phyloP scores from a whole-genome alignment of 2,113 vertebrate species.

The Ptychochromis oligacanthus region DNA sequence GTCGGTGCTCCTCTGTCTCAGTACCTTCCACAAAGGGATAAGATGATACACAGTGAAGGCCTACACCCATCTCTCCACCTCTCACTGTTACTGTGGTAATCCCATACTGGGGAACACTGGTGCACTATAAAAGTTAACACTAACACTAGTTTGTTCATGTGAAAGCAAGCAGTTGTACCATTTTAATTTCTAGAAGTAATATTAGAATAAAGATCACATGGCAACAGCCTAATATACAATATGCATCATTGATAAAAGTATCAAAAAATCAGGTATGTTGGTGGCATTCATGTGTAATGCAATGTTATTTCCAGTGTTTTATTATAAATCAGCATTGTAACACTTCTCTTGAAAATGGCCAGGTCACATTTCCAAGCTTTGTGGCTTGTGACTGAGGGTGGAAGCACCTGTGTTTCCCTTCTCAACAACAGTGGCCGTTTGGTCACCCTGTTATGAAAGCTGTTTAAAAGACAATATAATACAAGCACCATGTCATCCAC shows the following conservation, averaged over 20 bases:
- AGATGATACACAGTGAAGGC: not conserved
- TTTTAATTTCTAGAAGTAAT: too few species aligned
- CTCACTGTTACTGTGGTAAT: not conserved
- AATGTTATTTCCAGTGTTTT: not conserved
- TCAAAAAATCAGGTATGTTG: too few species aligned
- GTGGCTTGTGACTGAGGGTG: not conserved
- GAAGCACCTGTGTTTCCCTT: conserved; percentile 72
- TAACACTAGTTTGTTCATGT: not conserved
- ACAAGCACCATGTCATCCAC: not conserved
- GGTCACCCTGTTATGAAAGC: conserved; percentile 30
- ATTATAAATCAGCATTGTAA: not conserved
- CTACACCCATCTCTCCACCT: not conserved
- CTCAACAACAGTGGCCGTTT: conserved; percentile 55
- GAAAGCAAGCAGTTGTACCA: too few species aligned
- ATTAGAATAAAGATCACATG: too few species aligned
- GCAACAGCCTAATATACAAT: too few species aligned
- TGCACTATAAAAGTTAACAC: not conserved
- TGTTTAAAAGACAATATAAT: not conserved
- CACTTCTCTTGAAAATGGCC: not conserved
- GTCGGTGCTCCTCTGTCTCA: not conserved
- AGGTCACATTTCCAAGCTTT: not conserved
- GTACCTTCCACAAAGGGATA: not conserved
- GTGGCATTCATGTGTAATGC: too few species aligned
- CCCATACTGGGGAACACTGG: not conserved
- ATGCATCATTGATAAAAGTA: too few species aligned